phyloP scores from a whole-genome alignment of 2,113 vertebrate genomes.

The Thomomys bottae region DNA sequence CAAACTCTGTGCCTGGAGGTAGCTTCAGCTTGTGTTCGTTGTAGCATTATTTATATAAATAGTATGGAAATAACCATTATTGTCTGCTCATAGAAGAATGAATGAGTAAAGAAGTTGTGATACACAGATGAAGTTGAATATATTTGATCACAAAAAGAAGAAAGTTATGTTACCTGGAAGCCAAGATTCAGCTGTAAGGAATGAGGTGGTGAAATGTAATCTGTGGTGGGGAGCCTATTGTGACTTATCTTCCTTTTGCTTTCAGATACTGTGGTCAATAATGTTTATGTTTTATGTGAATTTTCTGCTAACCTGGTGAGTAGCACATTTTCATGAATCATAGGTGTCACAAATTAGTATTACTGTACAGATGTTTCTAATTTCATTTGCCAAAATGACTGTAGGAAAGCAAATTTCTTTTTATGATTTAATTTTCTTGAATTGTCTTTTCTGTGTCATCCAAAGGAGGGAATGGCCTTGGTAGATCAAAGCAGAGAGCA shows the following conservation, averaged over 20 bases:
- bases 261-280: conserved; percentile 69
- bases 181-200: not conserved
- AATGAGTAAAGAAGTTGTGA: not conserved
- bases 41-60: not conserved
- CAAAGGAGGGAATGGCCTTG: not conserved
- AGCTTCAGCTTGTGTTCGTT: not conserved
- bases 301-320: conserved; percentile 68
- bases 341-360: not conserved
- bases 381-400: not conserved
- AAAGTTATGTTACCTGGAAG: not conserved
- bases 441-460: not conserved
- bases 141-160: not conserved
- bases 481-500: not conserved
- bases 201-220: not conserved
- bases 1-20: not conserved
- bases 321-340: conserved; percentile 26
- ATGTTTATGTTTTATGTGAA: conserved; percentile 64
- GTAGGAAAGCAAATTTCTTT: not conserved
- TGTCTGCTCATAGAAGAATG: too few species aligned
- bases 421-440: not conserved
- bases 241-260: conserved; percentile 21
- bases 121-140: not conserved
- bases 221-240: not conserved
- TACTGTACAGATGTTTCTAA: not conserved
- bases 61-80: not conserved